Base-by-base conservation (phyloP, 2,888 invertebrate genomes). In the Cacoxenus indagator region DNA sequence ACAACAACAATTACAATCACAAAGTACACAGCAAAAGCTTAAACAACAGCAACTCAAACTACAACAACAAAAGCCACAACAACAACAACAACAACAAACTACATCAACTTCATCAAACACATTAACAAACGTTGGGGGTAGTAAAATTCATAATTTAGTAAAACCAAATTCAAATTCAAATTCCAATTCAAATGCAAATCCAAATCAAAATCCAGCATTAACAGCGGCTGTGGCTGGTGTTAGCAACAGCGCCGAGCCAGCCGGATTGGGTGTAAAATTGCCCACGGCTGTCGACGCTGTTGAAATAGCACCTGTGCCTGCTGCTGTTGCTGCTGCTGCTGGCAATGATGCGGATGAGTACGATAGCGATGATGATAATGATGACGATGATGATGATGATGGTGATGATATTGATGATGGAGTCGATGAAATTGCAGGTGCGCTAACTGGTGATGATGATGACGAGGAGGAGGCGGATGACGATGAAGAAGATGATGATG, bases 381-480 rank as follows among this genome's bases (percentile, higher is more conserved):
- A 71, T 71, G 76, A 75, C 73, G 75, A 71, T 74, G 81, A 73
- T 67, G 89, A 89, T 62, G 90, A 90, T 74, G 86, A 87, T 82
- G 87, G 87, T 82, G 88, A 87, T 81, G 86, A 86, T 74, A 83
- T 84, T 76, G 85, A 85, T 75, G 86, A 85, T 73, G 92, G 91
- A 69, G 92, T 92, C 72, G 93, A 92, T 77, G 92, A 91, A 64
- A 91, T 91, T 69, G 91, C 91, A 59, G 93, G 92, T 67, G 92
- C 91, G 54, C 90, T 90, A 46, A 92, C 92, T 64, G 92, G 92
- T 59, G 92, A 92, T 26, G 93, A 92, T 29, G 92, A 92, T 64
- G 90, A 90, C 4, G 92, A 92, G 19, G 93, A 92, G 48, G 87
- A 86, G 73, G 92, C 91, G 24, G 92, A 92, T 57, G 91, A 90